These are phyloP conservation scores for Mus caroli DNA, from an alignment of 2,797 vertebrate species.

Conservation along the genomic window DNA sequence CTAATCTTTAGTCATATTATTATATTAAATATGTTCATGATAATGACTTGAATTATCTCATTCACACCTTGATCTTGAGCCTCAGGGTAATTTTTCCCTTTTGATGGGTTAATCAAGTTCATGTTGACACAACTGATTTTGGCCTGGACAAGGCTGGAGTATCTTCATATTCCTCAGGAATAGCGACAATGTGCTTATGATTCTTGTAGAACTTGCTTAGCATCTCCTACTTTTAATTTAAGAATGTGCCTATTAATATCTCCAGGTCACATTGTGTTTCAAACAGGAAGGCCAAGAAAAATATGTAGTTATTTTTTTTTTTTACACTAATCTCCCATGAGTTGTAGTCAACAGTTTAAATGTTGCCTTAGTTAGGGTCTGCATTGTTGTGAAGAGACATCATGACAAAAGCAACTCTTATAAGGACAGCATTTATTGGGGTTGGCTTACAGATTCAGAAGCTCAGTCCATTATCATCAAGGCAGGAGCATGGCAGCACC, in stretches of 20 bases:
- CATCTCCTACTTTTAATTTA: neutral
- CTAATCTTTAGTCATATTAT: neutral
- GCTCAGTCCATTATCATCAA: neutral
- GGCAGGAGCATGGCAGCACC: neutral
- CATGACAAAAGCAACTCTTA: neutral
- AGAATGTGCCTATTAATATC: neutral
- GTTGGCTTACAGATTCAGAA: neutral
- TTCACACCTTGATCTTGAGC: neutral
- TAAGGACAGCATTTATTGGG: neutral
- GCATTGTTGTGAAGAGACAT: neutral
- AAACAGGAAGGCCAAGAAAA: neutral
- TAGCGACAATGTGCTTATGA: neutral
- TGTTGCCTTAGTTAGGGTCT: neutral
- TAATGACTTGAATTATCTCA: neutral
- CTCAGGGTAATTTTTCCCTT: neutral
- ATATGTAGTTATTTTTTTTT: rapidly evolving
- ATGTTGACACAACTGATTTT: neutral
- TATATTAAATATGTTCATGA: neutral
- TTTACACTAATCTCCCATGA: rapidly evolving
- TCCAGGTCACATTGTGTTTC: neutral
- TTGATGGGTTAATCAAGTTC: neutral
- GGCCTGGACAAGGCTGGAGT: neutral
- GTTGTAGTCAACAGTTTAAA: neutral
- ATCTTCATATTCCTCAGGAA: neutral
- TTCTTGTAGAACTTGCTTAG: neutral